Conservation (phyloP, 2,113 vertebrate genomes). For the Hemibagrus wyckioides region DNA sequence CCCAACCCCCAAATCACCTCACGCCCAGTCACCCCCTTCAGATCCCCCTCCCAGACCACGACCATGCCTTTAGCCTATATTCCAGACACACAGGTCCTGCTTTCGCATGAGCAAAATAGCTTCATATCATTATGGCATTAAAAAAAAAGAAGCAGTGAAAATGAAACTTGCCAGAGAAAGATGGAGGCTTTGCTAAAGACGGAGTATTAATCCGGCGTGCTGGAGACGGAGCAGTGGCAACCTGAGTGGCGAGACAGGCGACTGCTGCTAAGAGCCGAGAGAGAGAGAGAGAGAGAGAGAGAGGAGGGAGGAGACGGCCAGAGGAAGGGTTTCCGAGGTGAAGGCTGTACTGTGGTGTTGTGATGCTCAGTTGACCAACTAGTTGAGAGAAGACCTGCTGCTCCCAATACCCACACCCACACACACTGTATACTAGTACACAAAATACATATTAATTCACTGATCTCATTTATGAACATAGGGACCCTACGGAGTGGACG, state of each 20-base stretch:
- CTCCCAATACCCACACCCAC: background rate
- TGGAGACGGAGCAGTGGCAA: conserved; percentile 58
- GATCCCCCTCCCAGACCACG: conserved; percentile 56
- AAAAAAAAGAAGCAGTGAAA: background rate
- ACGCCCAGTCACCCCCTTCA: conserved; percentile 59
- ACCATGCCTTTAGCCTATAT: conserved; percentile 70
- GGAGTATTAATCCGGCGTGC: conserved; percentile 70
- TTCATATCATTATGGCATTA: background rate
- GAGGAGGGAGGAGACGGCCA: conserved; percentile 38
- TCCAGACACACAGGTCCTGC: conserved; percentile 42
- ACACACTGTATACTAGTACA: background rate
- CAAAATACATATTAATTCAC: background rate
- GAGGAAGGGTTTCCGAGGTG: conserved; percentile 30
- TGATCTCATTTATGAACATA: background rate
- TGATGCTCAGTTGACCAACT: conserved; percentile 28
- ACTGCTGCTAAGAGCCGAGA: conserved; percentile 29
- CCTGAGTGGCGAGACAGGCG: conserved; percentile 58
- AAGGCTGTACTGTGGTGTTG: background rate
- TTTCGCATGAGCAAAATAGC: background rate
- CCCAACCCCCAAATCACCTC: conserved; percentile 56
- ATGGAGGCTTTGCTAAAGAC: conserved; percentile 32
- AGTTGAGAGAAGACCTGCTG: background rate
- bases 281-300: conserved; percentile 7
- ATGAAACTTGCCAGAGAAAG: conserved; percentile 67
- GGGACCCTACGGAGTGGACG: conserved; percentile 17